phyloP scores from a whole-genome alignment of 2,113 vertebrate genomes.

The Corythaixoides concolor region DNA sequence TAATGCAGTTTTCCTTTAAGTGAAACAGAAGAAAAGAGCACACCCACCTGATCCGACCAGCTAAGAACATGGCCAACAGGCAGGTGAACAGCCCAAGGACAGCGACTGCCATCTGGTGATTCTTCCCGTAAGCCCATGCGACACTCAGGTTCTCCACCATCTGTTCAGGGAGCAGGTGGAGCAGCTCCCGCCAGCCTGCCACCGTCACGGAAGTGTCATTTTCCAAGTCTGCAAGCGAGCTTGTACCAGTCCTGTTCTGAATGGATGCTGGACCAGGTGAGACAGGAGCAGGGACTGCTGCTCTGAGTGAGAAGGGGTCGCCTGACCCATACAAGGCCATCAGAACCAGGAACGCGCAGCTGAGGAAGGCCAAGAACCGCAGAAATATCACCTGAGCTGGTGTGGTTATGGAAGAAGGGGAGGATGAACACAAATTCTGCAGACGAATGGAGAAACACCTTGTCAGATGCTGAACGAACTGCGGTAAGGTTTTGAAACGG shows the following conservation, averaged over 20 bases:
- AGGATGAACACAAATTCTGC: slow-evolving; percentile 78
- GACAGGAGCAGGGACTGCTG: background rate
- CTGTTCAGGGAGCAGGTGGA: slow-evolving; percentile 77
- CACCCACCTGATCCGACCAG: slow-evolving; percentile 84
- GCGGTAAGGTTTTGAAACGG: background rate
- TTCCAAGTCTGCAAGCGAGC: background rate
- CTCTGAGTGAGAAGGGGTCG: slow-evolving; percentile 5
- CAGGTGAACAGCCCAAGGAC: slow-evolving; percentile 86
- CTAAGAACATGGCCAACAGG: slow-evolving; percentile 86
- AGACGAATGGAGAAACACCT: background rate
- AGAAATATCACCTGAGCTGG: slow-evolving; percentile 85
- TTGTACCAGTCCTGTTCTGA: background rate
- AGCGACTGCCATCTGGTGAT: slow-evolving; percentile 83
- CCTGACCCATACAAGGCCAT: slow-evolving; percentile 69
- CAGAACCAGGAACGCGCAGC: slow-evolving; percentile 82
- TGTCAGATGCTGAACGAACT: background rate
- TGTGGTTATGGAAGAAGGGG: slow-evolving; percentile 63
- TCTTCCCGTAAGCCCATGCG: slow-evolving; percentile 82
- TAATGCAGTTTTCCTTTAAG: fast-evolving
- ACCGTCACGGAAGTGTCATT: background rate
- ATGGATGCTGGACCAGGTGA: background rate
- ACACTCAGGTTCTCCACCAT: slow-evolving; percentile 66
- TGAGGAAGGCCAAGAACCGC: slow-evolving; percentile 85
- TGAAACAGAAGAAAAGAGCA: background rate
- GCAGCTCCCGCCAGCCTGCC: slow-evolving; percentile 75